Evolutionary conservation across 2,113 vertebrate species (phyloP).

Genomic region (Solea solea): DNA sequence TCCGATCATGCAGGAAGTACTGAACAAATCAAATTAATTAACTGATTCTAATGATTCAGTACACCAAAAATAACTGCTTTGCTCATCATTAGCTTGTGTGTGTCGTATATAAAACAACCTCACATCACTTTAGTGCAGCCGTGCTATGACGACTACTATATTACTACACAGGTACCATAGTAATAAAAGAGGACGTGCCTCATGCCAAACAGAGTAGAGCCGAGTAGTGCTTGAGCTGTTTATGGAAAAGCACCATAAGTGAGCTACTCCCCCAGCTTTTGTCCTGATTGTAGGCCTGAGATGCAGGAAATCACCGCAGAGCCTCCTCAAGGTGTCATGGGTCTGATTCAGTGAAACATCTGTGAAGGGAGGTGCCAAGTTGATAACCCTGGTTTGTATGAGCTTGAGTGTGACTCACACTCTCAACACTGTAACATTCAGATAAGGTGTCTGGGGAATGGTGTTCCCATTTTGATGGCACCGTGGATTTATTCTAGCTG

Average conservation of each 20-base stretch:
- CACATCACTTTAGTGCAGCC: too few species aligned
- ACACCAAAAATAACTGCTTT: too few species aligned
- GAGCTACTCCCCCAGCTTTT: constrained; percentile 21
- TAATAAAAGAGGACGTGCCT: too few species aligned
- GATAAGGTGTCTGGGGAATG: constrained; percentile 56
- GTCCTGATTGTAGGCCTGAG: constrained; percentile 36
- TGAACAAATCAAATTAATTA: too few species aligned
- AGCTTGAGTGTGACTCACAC: constrained; percentile 17
- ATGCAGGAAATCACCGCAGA: constrained; percentile 37
- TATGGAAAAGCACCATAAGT: neutral
- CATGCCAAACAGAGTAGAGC: too few species aligned
- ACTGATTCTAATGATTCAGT: too few species aligned
- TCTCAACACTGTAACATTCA: constrained; percentile 51
- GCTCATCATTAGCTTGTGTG: too few species aligned
- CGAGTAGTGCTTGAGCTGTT: too few species aligned
- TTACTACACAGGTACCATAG: too few species aligned
- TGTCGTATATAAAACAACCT: too few species aligned
- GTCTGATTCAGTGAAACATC: constrained; percentile 57
- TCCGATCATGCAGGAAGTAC: too few species aligned
- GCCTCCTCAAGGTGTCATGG: constrained; percentile 38
- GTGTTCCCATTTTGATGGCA: constrained; percentile 29
- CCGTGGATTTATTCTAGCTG: constrained; percentile 33
- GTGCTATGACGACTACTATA: too few species aligned
- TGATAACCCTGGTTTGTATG: constrained; percentile 43
- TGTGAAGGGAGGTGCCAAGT: constrained; percentile 48